phyloP scores from a whole-genome alignment of 2,113 vertebrate species.

The Alosa alosa region DNA sequence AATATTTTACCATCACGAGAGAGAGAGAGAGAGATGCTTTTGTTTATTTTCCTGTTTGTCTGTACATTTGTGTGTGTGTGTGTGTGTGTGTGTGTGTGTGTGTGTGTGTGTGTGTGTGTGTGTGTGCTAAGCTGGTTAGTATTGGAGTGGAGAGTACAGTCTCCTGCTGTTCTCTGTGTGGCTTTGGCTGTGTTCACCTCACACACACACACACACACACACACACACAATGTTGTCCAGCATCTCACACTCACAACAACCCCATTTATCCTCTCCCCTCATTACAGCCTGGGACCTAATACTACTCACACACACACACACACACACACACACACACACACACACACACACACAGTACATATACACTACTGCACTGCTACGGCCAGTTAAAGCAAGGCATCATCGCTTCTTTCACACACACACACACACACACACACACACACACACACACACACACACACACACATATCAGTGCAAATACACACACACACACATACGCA shows the following conservation, averaged over 20 bases:
- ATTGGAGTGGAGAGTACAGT: conserved; percentile 60
- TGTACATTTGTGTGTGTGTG: neutral
- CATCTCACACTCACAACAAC: conserved; percentile 72
- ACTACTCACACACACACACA: conserved; percentile 15
- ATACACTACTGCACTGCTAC: too few relatives aligned
- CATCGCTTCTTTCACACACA: neutral
- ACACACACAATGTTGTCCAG: conserved; percentile 61
- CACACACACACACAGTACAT: conserved; percentile 16
- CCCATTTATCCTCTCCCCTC: conserved; percentile 77
- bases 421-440: conserved; percentile 29
- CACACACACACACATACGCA: neutral
- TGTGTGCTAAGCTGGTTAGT: neutral
- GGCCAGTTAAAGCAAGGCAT: too few relatives aligned
- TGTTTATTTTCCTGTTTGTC: conserved; percentile 15
- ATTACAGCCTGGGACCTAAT: conserved; percentile 64
- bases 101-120: neutral
- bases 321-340: neutral
- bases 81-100: neutral
- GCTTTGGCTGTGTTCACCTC: conserved; percentile 66
- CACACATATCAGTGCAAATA: neutral
- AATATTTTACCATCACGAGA: neutral
- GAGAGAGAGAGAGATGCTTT: conserved; percentile 5
- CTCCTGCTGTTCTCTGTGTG: conserved; percentile 72
- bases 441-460: conserved; percentile 26
- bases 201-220: conserved; percentile 30